Evolutionary conservation across 2,888 invertebrate species (phyloP).

Genomic region (Heliconius sara): DNA sequence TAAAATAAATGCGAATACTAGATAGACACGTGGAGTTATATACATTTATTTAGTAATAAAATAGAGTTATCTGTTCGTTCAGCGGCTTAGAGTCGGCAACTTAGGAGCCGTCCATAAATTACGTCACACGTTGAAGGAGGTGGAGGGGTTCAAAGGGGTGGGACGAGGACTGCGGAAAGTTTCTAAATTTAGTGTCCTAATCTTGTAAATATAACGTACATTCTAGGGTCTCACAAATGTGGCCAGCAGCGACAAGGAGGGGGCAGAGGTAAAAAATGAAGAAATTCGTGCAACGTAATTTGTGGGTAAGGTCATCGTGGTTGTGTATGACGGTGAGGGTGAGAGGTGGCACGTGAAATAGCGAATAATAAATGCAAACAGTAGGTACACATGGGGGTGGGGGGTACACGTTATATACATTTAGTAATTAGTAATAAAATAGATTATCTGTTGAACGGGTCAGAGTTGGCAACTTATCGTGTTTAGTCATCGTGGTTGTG

Average conservation of each 20-base stretch:
- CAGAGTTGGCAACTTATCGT: constrained; percentile 19
- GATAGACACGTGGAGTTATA: background rate
- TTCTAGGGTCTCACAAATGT: background rate
- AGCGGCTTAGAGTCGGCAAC: background rate
- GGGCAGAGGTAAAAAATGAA: background rate
- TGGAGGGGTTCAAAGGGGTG: too few species aligned
- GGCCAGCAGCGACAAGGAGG: background rate
- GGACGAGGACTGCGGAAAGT: too few species aligned
- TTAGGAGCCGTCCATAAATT: background rate
- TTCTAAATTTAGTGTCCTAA: too few species aligned
- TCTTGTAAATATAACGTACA: background rate
- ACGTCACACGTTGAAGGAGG: too few species aligned
- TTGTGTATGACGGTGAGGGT: background rate
- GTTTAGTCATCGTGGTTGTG: constrained; percentile 20
- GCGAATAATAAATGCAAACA: background rate
- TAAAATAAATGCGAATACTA: background rate
- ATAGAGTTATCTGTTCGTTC: background rate
- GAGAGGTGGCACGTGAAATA: too few species aligned
- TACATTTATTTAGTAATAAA: constrained; percentile 4
- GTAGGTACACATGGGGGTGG: background rate
- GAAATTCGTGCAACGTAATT: background rate
- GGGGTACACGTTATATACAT: constrained; percentile 13
- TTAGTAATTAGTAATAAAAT: background rate
- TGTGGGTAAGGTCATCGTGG: background rate
- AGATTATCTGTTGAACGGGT: background rate